A percentile compares a stretch with the other conserved stretches of the same genome.
These are phyloP conservation scores for Thunnus thynnus DNA, from an alignment of 2,113 vertebrate genomes.

Conservation along the genomic window DNA sequence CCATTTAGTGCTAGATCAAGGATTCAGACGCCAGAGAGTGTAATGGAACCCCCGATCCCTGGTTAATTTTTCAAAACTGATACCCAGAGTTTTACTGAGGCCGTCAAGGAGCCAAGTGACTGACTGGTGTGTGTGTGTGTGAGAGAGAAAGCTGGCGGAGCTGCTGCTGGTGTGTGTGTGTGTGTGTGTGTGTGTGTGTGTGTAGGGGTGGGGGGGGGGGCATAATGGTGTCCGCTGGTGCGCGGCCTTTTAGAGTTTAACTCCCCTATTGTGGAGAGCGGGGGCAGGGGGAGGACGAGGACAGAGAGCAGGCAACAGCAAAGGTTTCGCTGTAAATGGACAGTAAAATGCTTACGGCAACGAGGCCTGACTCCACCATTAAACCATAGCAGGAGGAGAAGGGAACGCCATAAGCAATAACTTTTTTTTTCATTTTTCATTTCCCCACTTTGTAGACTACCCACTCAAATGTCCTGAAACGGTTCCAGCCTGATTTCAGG, in stretches of 20 bases:
- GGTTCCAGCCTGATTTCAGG: constrained; percentile 50
- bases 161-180: constrained; percentile 9
- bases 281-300: constrained; percentile 25
- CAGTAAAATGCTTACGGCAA: constrained; percentile 74
- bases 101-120: constrained; percentile 70
- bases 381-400: constrained; percentile 47
- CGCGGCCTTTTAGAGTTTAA: constrained; percentile 82
- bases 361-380: constrained; percentile 54
- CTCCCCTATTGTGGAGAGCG: constrained; percentile 63
- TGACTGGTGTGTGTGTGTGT: constrained; percentile 33
- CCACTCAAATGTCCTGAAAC: constrained; percentile 56
- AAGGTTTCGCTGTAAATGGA: constrained; percentile 74
- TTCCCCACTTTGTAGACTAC: constrained; percentile 46
- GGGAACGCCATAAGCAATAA: constrained; percentile 32
- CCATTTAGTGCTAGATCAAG: constrained; percentile 92
- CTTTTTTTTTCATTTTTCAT: constrained; percentile 37
- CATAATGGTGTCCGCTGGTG: constrained; percentile 78
- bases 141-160: background rate
- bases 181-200: constrained; percentile 6
- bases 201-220: constrained; percentile 18
- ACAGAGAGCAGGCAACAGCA: constrained; percentile 65
- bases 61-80: constrained; percentile 88
- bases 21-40: constrained; percentile 85
- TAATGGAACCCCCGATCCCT: constrained; percentile 90
- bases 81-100: constrained; percentile 82